These are phyloP conservation scores for Cydia fagiglandana DNA, from an alignment of 1,140 invertebrate species.

Conservation along the genomic window DNA sequence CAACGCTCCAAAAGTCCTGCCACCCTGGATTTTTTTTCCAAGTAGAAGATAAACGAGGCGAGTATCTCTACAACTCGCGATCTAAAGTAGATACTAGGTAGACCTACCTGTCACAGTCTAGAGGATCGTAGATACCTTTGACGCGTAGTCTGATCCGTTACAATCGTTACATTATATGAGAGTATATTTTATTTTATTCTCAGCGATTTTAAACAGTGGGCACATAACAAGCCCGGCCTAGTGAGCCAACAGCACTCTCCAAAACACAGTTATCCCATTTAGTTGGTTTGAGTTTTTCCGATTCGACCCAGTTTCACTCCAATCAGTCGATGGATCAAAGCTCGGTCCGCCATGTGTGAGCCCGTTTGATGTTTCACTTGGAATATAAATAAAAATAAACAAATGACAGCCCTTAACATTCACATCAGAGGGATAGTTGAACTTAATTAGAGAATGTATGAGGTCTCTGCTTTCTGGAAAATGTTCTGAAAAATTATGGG, in stretches of 20 bases:
- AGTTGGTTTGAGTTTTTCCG: slow-evolving; percentile 8
- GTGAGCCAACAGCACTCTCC: neutral
- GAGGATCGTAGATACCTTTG: too few species aligned
- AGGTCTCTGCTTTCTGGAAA: neutral
- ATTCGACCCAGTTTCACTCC: slow-evolving; percentile 2
- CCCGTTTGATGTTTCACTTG: slow-evolving; percentile 13
- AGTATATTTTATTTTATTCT: too few species aligned
- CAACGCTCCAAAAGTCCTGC: too few species aligned
- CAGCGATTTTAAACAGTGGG: neutral
- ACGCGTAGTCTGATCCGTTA: too few species aligned
- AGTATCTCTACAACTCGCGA: too few species aligned
- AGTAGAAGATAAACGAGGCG: too few species aligned
- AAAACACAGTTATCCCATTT: slow-evolving; percentile 18
- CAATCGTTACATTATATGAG: too few species aligned
- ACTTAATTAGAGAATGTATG: neutral
- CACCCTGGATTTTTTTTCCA: too few species aligned
- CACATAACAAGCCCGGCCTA: slow-evolving; percentile 1
- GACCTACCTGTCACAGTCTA: too few species aligned
- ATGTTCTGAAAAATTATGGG: neutral
- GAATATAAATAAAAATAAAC: neutral
- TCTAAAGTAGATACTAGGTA: too few species aligned
- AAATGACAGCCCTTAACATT: neutral
- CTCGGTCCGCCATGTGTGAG: slow-evolving; percentile 6
- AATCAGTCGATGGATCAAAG: slow-evolving; percentile 20
- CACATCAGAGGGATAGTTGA: neutral